Percentiles rank a stretch among this genome's conserved stretches.
These are phyloP conservation scores for Oryzias javanicus DNA, from an alignment of 2,113 vertebrate genomes.

Conservation along the genomic window DNA sequence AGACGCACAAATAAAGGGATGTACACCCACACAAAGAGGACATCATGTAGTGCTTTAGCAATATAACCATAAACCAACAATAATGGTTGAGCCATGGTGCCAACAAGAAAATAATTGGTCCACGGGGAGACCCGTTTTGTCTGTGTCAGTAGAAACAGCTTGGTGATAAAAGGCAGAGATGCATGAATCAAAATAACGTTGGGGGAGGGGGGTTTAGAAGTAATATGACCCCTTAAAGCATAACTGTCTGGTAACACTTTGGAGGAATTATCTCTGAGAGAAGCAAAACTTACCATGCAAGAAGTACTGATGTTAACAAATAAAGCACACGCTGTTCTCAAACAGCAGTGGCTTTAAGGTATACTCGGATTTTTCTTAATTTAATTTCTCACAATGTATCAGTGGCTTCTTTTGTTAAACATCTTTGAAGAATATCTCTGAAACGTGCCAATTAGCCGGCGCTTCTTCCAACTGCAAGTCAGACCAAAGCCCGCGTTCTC, in stretches of 20 bases:
- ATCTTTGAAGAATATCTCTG: constrained; percentile 42
- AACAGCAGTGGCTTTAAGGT: constrained; percentile 18
- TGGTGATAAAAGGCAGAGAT: constrained; percentile 57
- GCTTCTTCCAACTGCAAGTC: constrained; percentile 12
- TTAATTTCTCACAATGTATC: constrained; percentile 1
- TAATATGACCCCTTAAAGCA: constrained; percentile 42
- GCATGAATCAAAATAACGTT: constrained; percentile 51
- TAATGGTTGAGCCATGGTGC: constrained; percentile 35
- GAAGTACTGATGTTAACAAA: constrained; percentile 7
- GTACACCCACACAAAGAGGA: constrained; percentile 8
- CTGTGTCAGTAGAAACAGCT: constrained; percentile 59
- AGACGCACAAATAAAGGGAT: constrained; percentile 3
- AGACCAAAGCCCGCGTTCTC: constrained; percentile 25
- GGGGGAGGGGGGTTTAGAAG: constrained; percentile 19
- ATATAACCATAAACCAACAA: constrained; percentile 36
- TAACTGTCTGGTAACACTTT: constrained; percentile 15
- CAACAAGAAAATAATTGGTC: constrained; percentile 74
- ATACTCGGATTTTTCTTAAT: constrained; percentile 24
- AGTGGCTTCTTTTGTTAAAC: neutral
- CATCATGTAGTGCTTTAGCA: constrained; percentile 41
- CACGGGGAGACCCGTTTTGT: constrained; percentile 56
- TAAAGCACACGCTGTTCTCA: constrained; percentile 7
- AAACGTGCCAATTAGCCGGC: constrained; percentile 42
- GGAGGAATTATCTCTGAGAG: constrained; percentile 15
- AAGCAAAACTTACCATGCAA: constrained; percentile 10